Percentiles rank a stretch among this genome's conserved stretches.
Evolutionary conservation across 2,888 invertebrate genomes (phyloP).

Genomic region (Leptinotarsa juncta): DNA sequence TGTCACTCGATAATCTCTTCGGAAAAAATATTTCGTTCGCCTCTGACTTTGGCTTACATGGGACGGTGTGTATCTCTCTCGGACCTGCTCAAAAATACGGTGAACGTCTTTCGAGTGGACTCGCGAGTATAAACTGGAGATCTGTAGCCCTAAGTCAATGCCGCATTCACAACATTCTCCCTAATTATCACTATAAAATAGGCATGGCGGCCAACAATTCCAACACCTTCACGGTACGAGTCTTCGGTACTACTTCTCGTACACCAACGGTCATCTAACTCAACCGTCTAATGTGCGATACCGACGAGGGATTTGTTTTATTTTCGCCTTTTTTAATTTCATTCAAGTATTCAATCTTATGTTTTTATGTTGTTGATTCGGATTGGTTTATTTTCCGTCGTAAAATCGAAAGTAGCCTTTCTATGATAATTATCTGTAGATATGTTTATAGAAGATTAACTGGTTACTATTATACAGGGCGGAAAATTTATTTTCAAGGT

Average conservation of each 20-base stretch:
- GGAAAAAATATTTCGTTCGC: constrained; percentile 6
- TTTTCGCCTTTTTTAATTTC: background rate
- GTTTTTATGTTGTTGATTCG: background rate
- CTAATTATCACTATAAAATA: constrained; percentile 61
- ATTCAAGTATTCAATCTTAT: background rate
- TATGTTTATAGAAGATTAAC: too few relatives aligned
- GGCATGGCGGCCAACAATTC: constrained; percentile 54
- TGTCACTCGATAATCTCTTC: background rate
- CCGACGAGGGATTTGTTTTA: constrained; percentile 2
- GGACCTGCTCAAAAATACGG: constrained; percentile 29
- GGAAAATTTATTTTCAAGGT: too few relatives aligned
- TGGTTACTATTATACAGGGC: too few relatives aligned
- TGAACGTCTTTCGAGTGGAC: constrained; percentile 27
- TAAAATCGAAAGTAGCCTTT: background rate
- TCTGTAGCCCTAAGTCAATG: constrained; percentile 52
- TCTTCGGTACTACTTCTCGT: constrained; percentile 19
- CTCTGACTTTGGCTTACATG: constrained; percentile 19
- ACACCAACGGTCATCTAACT: constrained; percentile 29
- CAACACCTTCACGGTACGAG: constrained; percentile 54
- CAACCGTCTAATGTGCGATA: constrained; percentile 34
- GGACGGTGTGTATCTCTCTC: background rate
- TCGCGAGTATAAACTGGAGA: constrained; percentile 44
- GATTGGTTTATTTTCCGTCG: background rate
- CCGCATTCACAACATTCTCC: constrained; percentile 58
- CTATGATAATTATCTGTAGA: background rate